Evolutionary conservation across 2,888 invertebrate species (phyloP).

Genomic region (Graphium colonna): DNA sequence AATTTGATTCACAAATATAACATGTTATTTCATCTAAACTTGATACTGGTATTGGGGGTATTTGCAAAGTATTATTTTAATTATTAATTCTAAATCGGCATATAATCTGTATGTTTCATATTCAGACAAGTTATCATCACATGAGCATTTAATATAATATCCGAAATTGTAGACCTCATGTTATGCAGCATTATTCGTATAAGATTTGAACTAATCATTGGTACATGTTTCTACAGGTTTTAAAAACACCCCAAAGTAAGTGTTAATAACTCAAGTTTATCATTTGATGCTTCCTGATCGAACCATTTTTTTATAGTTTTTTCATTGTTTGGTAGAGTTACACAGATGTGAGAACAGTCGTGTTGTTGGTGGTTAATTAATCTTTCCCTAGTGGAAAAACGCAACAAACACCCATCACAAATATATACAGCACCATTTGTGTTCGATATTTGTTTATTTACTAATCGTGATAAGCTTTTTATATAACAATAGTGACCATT

Average conservation of each 20-base stretch:
- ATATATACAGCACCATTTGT: constrained; percentile 22
- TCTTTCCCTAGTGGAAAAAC: constrained; percentile 20
- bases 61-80: constrained; percentile 7
- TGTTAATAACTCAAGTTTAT: constrained; percentile 28
- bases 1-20: constrained; percentile 29
- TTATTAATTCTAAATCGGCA: constrained; percentile 28
- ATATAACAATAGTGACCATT: constrained; percentile 32
- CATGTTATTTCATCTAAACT: constrained; percentile 16
- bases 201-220: constrained; percentile 28
- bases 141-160: constrained; percentile 16
- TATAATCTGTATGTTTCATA: constrained; percentile 31
- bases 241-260: constrained; percentile 18
- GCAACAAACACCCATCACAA: constrained; percentile 27
- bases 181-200: constrained; percentile 28
- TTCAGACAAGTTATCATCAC: constrained; percentile 25
- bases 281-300: constrained; percentile 16
- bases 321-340: constrained; percentile 25
- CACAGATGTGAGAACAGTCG: constrained; percentile 27
- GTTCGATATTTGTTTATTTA: constrained; percentile 25
- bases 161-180: constrained; percentile 16
- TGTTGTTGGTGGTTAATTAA: constrained; percentile 22
- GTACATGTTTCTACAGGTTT: constrained; percentile 11
- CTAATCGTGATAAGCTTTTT: constrained; percentile 32
- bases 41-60: constrained; percentile 9
- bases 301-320: constrained; percentile 26